These are phyloP conservation scores for Ophioderma brevispina DNA, from an alignment of 35 echinoderm and acorn worm species.

Conservation along the genomic window DNA sequence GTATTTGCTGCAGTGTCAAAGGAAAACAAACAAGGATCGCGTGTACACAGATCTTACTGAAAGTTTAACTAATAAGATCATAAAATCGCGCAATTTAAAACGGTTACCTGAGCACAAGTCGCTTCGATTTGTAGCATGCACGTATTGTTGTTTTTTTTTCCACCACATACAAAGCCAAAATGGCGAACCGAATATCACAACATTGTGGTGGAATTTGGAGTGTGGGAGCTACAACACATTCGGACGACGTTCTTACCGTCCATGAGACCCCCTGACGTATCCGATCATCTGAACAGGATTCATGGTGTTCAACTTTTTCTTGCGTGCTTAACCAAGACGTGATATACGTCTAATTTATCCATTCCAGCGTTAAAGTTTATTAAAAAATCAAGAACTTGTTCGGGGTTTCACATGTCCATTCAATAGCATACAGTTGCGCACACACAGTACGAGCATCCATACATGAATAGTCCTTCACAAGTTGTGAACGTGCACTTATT, in stretches of 20 bases:
- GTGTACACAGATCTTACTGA: neutral
- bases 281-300: slow-evolving; percentile 96
- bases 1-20: slow-evolving; percentile 80
- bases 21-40: neutral
- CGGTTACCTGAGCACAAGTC: neutral
- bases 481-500: neutral
- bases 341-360: neutral
- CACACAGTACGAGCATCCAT: neutral
- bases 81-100: neutral
- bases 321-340: neutral
- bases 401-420: neutral
- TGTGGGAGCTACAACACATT: neutral
- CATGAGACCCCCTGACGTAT: slow-evolving; percentile 98
- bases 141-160: neutral
- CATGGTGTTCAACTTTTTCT: slow-evolving; percentile 5
- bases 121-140: slow-evolving; percentile 7
- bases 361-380: neutral
- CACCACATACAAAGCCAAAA: neutral
- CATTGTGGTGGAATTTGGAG: neutral
- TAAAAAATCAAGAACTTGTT: neutral
- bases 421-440: neutral
- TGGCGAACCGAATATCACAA: neutral
- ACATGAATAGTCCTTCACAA: neutral
- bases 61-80: neutral
- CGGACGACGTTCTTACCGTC: slow-evolving; percentile 82